Percentiles rank a stretch among this genome's conserved stretches.
These are phyloP conservation scores for Platichthys flesus DNA, from an alignment of 2,113 vertebrate species.

Conservation along the genomic window DNA sequence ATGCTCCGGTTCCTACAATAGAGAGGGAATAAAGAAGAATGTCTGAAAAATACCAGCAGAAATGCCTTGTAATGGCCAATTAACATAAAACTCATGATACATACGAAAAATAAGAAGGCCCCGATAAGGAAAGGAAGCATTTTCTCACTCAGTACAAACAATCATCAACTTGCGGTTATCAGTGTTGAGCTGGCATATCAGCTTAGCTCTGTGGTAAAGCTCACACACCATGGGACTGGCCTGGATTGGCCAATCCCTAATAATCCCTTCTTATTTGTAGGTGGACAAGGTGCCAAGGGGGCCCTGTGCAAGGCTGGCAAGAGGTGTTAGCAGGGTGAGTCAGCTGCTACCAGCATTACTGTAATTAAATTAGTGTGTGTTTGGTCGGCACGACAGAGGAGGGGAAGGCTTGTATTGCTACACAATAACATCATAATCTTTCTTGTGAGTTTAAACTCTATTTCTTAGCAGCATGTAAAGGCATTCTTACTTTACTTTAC, in stretches of 20 bases:
- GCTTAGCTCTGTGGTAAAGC: slow-evolving; percentile 61
- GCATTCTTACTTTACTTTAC: not conserved
- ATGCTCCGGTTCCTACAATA: not conserved
- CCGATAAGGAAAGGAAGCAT: not conserved
- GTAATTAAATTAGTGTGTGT: slow-evolving; percentile 69
- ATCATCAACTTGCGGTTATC: slow-evolving; percentile 55
- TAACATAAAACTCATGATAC: not conserved
- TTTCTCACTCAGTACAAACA: slow-evolving; percentile 9
- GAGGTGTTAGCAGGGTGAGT: slow-evolving; percentile 54
- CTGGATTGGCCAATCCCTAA: slow-evolving; percentile 73
- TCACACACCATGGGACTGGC: slow-evolving; percentile 65
- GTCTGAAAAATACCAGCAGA: not conserved
- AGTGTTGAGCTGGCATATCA: slow-evolving; percentile 55
- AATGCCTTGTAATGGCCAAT: not conserved
- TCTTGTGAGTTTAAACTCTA: not conserved
- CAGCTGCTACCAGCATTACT: slow-evolving; percentile 64
- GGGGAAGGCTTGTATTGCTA: slow-evolving; percentile 13
- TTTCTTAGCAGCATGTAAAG: not conserved
- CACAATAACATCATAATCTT: not conserved
- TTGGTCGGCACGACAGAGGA: slow-evolving; percentile 21
- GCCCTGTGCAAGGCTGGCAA: slow-evolving; percentile 52
- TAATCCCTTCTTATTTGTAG: slow-evolving; percentile 78
- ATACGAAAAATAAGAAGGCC: not conserved
- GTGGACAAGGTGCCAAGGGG: slow-evolving; percentile 63
- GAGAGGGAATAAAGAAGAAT: not conserved